These are phyloP conservation scores for Erebia aethiops DNA, from an alignment of 2,888 invertebrate species.

Conservation along the genomic window DNA sequence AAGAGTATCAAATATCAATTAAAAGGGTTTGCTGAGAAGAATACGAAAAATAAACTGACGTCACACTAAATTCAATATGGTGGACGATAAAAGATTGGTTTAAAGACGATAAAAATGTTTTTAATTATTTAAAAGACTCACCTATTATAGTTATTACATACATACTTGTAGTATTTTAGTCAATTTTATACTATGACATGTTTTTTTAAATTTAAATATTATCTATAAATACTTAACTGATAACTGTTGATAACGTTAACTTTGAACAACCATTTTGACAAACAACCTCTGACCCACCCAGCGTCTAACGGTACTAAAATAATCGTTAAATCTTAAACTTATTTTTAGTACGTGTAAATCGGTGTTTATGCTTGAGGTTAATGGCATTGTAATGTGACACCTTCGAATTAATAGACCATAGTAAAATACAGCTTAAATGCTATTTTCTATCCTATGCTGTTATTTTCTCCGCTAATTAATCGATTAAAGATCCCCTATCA, in stretches of 20 bases:
- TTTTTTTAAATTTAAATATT: background rate
- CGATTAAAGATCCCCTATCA: no score
- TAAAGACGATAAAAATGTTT: no score
- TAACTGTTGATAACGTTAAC: background rate
- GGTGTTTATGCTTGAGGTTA: background rate
- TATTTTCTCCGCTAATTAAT: background rate
- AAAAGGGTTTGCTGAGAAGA: no score
- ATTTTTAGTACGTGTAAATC: slow-evolving; percentile 3
- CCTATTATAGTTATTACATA: no score
- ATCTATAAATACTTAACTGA: background rate
- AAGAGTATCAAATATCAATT: no score
- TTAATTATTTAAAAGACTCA: no score
- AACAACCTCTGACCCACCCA: background rate
- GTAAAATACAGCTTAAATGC: background rate
- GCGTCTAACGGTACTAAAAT: slow-evolving; percentile 1
- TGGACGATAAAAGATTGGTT: no score
- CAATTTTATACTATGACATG: background rate
- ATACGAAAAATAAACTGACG: no score
- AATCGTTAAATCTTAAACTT: background rate
- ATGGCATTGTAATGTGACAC: slow-evolving; percentile 13
- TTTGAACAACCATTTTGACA: background rate
- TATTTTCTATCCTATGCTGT: no score
- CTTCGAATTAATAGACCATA: background rate
- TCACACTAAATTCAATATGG: no score
- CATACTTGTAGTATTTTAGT: no score